These are phyloP conservation scores for Glaucomys volans DNA, from an alignment of 2,113 vertebrate species.

Conservation along the genomic window DNA sequence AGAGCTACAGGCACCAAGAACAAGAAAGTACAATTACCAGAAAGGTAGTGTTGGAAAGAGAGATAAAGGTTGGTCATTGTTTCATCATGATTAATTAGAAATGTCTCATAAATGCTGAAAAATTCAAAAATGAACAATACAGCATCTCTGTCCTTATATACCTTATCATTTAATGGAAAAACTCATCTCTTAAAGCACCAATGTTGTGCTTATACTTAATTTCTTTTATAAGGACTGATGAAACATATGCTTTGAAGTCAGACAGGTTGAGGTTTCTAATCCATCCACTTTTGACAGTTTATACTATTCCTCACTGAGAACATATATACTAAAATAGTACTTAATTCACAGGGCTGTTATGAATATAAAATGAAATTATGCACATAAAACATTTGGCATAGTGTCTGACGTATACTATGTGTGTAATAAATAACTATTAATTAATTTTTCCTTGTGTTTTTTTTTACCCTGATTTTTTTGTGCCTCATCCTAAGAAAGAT, in stretches of 20 bases:
- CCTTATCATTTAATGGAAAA: not conserved
- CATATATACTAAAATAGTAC: not conserved
- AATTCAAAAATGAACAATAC: not conserved
- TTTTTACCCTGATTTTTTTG: not conserved
- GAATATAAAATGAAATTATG: not conserved
- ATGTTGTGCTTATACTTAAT: not conserved
- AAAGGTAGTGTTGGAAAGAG: not conserved
- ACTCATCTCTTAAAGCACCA: not conserved
- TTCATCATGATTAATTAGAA: not conserved
- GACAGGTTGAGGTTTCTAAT: not conserved
- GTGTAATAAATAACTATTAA: not conserved
- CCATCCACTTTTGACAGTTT: not conserved
- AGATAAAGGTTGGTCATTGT: not conserved
- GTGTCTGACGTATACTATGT: not conserved
- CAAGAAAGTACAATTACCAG: not conserved
- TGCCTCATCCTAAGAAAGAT: not conserved
- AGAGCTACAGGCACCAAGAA: not conserved
- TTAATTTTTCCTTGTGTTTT: not conserved
- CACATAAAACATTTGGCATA: not conserved
- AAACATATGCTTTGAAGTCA: not conserved
- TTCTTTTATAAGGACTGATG: slow-evolving; percentile 3
- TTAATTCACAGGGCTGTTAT: not conserved
- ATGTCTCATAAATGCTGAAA: not conserved
- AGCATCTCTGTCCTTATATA: not conserved
- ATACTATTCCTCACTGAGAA: not conserved